phyloP scores from a whole-genome alignment of 1,140 invertebrate species.

The Lethocerus indicus region DNA sequence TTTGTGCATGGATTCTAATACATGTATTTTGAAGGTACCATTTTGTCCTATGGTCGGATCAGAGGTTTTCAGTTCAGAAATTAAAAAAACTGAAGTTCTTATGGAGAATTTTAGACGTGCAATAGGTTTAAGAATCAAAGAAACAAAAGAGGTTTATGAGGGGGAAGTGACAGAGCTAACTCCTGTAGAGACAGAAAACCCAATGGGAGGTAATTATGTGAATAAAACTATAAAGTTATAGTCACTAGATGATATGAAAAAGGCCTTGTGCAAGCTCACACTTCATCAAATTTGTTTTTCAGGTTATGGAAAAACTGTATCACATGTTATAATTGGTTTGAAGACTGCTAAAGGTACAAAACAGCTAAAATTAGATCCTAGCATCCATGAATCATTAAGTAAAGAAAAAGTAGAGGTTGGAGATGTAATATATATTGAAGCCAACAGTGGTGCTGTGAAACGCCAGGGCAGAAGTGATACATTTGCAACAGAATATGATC shows the following conservation, averaged over 20 bases:
- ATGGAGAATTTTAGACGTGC: slow-evolving; percentile 99
- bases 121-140: slow-evolving; percentile 86
- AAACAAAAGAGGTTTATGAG: slow-evolving; percentile 99
- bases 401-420: slow-evolving; percentile 95
- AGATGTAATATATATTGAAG: slow-evolving; percentile 99
- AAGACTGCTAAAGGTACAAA: slow-evolving; percentile 98
- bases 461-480: slow-evolving; percentile 93
- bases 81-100: slow-evolving; percentile 99
- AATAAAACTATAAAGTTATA: background rate
- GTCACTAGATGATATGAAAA: background rate
- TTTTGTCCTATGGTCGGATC: slow-evolving; percentile 99
- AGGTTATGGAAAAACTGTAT: slow-evolving; percentile 96
- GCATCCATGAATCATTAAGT: slow-evolving; percentile 93
- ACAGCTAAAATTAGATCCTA: slow-evolving; percentile 93
- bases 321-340: slow-evolving; percentile 89
- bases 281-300: slow-evolving; percentile 10
- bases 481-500: slow-evolving; percentile 97
- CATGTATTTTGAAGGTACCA: slow-evolving; percentile 40
- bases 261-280: background rate
- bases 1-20: background rate
- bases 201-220: slow-evolving; percentile 60
- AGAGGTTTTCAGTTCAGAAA: slow-evolving; percentile 97
- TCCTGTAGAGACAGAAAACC: slow-evolving; percentile 93
- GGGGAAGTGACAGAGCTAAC: slow-evolving; percentile 98
- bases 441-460: slow-evolving; percentile 92